Evolutionary conservation across 1,140 invertebrate species (phyloP).

Genomic region (Telenomus remus): DNA sequence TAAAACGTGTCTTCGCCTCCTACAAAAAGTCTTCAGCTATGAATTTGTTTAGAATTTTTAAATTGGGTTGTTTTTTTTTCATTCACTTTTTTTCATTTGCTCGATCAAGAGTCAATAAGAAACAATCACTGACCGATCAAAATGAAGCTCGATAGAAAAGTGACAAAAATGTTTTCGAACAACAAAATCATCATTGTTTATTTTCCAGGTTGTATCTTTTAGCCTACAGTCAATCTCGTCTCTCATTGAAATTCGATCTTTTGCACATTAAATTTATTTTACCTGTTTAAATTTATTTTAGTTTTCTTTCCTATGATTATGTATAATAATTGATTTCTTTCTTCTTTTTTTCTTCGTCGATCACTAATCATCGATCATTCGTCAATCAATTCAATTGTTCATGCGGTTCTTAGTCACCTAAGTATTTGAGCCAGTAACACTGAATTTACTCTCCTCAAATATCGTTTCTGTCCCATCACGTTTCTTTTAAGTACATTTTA

Average conservation of each 20-base stretch:
- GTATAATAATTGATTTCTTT: too few relatives aligned
- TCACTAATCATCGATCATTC: constrained; percentile 20
- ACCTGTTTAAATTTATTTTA: neutral
- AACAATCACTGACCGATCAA: constrained; percentile 10
- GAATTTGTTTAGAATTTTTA: constrained; percentile 39
- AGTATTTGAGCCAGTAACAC: constrained; percentile 59
- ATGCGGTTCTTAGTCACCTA: constrained; percentile 31
- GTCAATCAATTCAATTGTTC: constrained; percentile 11
- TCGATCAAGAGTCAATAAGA: constrained; percentile 21
- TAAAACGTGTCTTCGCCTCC: constrained; percentile 23
- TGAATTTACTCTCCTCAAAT: constrained; percentile 27
- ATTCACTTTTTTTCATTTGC: constrained; percentile 28
- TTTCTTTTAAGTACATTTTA: constrained; percentile 54
- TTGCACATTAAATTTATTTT: neutral
- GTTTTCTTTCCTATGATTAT: too few relatives aligned
- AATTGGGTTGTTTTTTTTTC: constrained; percentile 8
- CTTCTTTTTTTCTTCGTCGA: neutral
- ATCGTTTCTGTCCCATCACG: neutral
- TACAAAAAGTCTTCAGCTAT: constrained; percentile 34
- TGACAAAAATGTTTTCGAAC: too few relatives aligned
- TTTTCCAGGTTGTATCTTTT: neutral
- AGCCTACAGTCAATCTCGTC: neutral
- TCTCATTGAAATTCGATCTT: neutral
- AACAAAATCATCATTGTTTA: too few relatives aligned
- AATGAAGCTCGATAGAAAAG: too few relatives aligned